Percentiles rank a stretch among this genome's conserved stretches.
These are phyloP conservation scores for Chrysochloris asiatica DNA, from an alignment of 2,113 vertebrate genomes.

Conservation along the genomic window DNA sequence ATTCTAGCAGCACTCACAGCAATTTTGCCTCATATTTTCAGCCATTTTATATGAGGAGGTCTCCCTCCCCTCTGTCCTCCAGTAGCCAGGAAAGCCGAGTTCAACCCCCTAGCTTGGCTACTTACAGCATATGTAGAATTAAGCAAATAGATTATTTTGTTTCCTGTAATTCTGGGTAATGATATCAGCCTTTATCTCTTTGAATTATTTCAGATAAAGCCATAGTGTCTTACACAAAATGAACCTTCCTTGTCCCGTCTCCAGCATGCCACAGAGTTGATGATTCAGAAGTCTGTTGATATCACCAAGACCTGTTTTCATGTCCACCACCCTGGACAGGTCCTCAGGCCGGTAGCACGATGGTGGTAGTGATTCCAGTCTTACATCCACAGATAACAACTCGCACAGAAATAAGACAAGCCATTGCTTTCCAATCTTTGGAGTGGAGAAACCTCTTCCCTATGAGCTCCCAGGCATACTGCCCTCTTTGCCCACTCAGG, in stretches of 20 bases:
- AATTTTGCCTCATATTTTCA: neutral
- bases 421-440: neutral
- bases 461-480: neutral
- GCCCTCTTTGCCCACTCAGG: neutral
- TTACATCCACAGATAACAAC: neutral
- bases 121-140: too few relatives aligned
- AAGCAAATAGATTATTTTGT: neutral
- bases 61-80: neutral
- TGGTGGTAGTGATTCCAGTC: too few relatives aligned
- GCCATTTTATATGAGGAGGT: neutral
- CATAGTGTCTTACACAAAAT: neutral
- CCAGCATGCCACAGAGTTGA: too few relatives aligned
- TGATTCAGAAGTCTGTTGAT: neutral
- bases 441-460: neutral
- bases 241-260: rapidly evolving
- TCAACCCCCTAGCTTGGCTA: rapidly evolving
- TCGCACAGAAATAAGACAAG: neutral
- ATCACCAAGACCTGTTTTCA: neutral
- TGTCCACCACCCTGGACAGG: neutral
- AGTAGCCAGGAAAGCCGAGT: neutral
- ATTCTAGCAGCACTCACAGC: neutral
- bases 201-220: neutral
- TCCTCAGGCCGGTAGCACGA: too few relatives aligned
- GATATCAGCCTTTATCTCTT: neutral
- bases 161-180: neutral